Conservation (phyloP, 2,888 invertebrate genomes). For the Pseudeuparius sepicola region DNA sequence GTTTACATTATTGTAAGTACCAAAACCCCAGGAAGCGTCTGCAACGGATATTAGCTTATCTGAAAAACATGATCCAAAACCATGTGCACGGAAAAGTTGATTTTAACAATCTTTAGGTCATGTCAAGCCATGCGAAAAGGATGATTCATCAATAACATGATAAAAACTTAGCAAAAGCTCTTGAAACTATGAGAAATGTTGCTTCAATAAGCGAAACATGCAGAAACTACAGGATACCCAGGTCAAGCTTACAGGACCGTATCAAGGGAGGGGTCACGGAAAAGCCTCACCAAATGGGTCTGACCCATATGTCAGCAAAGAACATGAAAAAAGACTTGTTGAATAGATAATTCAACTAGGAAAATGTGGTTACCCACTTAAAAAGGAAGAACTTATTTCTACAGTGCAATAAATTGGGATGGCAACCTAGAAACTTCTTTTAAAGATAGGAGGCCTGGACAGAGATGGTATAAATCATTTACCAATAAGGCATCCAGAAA, state of each 20-base stretch:
- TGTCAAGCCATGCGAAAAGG: too few species aligned
- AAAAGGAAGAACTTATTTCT: constrained; percentile 25
- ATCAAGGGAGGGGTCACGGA: constrained; percentile 14
- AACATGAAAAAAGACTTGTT: too few species aligned
- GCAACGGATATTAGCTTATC: too few species aligned
- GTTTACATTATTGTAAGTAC: too few species aligned
- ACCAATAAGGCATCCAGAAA: constrained; percentile 15
- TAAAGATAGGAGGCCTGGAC: constrained; percentile 16
- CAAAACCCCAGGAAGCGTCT: too few species aligned
- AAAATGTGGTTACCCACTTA: constrained; percentile 28
- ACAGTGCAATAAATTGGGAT: constrained; percentile 25
- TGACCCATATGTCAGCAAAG: constrained; percentile 15
- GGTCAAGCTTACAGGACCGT: constrained; percentile 16
- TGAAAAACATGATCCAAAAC: too few species aligned
- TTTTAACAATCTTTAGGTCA: too few species aligned
- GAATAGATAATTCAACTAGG: constrained; percentile 26
- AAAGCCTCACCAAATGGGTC: constrained; percentile 14
- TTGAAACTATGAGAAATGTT: too few species aligned
- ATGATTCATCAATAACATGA: too few species aligned
- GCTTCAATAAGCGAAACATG: constrained; percentile 12
- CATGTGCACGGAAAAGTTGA: too few species aligned
- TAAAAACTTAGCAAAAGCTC: too few species aligned
- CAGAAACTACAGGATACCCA: constrained; percentile 12
- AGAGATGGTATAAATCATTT: constrained; percentile 22
- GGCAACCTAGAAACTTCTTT: constrained; percentile 14